phyloP scores from a whole-genome alignment of 2,797 vertebrate species.

The Pseudocheirus occidentalis region DNA sequence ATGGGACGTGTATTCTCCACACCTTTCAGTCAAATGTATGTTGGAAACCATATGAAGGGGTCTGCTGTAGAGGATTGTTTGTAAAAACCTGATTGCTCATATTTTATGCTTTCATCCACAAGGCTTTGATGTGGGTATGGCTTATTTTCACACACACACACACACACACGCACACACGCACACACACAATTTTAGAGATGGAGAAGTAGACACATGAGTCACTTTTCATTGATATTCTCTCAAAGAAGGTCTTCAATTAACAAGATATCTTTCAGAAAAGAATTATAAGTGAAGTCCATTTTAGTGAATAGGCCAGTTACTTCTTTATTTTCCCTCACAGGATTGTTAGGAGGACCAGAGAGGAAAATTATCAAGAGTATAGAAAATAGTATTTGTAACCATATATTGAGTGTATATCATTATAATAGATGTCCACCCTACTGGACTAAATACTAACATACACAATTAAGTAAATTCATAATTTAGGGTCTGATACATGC shows the following conservation, averaged over 20 bases:
- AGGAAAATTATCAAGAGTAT: not conserved
- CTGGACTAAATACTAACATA: not conserved
- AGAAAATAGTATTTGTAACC: not conserved
- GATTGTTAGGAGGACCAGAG: not conserved
- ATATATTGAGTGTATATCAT: not conserved
- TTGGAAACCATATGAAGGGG: not conserved
- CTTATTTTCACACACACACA: not conserved
- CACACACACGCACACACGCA: too few species aligned
- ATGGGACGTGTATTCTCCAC: not conserved
- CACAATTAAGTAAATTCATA: not conserved
- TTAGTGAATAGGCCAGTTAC: not conserved
- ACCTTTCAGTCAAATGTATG: not conserved
- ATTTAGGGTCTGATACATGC: not conserved
- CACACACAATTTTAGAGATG: not conserved
- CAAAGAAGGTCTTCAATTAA: not conserved
- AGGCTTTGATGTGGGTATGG: not conserved
- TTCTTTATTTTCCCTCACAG: not conserved
- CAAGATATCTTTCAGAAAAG: not conserved
- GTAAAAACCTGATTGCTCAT: not conserved
- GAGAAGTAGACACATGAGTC: not conserved
- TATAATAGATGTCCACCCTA: not conserved
- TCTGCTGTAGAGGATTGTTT: not conserved
- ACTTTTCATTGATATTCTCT: not conserved
- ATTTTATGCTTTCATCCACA: not conserved
- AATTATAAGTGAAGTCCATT: not conserved